A percentile compares a stretch with the other conserved stretches of the same genome.
Conservation (phyloP, 2,113 vertebrate species). For the Phoxinus phoxinus region DNA sequence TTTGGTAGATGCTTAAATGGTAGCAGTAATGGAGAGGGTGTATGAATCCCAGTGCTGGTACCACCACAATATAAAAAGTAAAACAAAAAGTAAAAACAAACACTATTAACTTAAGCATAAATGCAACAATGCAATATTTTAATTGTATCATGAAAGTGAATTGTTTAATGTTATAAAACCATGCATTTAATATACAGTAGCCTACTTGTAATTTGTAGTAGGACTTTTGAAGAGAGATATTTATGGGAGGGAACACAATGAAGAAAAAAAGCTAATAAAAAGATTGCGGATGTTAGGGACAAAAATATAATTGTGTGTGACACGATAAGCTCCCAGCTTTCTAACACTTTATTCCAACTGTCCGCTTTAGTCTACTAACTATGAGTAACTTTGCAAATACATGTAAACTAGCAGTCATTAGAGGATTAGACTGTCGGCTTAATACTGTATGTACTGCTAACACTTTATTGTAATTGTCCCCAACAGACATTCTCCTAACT, state of each 20-base stretch:
- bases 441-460: too few species aligned
- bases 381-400: too few species aligned
- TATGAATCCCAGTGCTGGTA: not conserved
- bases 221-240: not conserved
- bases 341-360: too few species aligned
- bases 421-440: too few species aligned
- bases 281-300: too few species aligned
- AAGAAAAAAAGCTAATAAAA: not conserved
- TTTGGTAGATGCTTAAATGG: slow-evolving; percentile 26
- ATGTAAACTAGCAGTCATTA: too few species aligned
- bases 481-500: too few species aligned
- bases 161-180: not conserved
- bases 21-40: not conserved
- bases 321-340: too few species aligned
- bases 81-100: not conserved
- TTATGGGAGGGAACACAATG: not conserved
- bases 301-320: too few species aligned
- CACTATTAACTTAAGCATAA: not conserved
- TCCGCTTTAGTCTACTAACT: too few species aligned
- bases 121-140: not conserved
- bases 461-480: too few species aligned
- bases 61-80: not conserved
- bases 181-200: not conserved
- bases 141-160: not conserved
- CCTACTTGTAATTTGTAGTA: not conserved